Evolutionary conservation across 2,113 vertebrate species (phyloP).

Genomic region (Crotalus viridis): DNA sequence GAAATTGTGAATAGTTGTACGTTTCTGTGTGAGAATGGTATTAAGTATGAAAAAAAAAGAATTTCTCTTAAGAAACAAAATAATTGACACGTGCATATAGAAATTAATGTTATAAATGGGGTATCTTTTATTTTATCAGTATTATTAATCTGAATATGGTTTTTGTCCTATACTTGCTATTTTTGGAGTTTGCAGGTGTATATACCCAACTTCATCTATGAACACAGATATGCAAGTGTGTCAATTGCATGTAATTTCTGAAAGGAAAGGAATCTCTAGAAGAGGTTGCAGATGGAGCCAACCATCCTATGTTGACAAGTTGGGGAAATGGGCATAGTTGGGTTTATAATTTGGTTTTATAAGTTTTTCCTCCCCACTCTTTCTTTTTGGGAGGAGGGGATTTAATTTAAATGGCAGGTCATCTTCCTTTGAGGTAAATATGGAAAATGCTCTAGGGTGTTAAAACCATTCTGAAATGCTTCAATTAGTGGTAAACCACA

Average conservation of each 20-base stretch:
- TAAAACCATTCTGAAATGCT: slow-evolving; percentile 1
- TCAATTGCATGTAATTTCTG: not conserved
- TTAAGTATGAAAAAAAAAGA: not conserved
- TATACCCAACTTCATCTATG: not conserved
- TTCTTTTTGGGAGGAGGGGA: not conserved
- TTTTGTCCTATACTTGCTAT: not conserved
- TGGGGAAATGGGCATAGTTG: not conserved
- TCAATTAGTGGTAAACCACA: slow-evolving; percentile 31
- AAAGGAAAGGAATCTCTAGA: not conserved
- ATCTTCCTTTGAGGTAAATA: not conserved
- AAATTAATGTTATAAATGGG: not conserved
- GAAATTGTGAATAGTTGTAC: not conserved
- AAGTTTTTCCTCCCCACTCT: not conserved
- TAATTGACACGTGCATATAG: not conserved
- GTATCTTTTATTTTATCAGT: not conserved
- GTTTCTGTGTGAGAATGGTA: not conserved
- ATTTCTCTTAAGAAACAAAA: not conserved
- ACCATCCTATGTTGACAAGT: not conserved
- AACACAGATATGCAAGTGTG: not conserved
- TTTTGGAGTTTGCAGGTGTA: not conserved
- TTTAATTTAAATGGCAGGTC: not conserved
- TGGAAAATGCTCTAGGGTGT: not conserved
- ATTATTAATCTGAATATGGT: not conserved
- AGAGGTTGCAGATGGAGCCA: not conserved
- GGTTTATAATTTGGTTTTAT: not conserved